phyloP scores from a whole-genome alignment of 2,888 invertebrate genomes.

The Dyspetes luteomarginatus region DNA sequence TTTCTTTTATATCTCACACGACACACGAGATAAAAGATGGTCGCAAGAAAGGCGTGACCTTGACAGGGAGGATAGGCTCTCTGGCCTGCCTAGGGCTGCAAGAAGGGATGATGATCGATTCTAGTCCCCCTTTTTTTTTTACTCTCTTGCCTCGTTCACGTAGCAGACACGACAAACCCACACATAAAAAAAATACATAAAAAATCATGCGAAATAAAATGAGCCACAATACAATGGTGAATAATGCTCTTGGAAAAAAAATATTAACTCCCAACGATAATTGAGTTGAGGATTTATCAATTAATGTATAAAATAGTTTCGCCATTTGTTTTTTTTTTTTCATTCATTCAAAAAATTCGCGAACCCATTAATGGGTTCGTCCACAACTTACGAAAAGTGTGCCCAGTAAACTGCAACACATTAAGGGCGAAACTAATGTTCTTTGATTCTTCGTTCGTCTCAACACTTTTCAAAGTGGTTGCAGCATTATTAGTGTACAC shows the following conservation, averaged over 20 bases:
- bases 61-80: constrained; percentile 47
- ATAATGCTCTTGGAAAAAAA: too few relatives aligned
- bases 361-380: neutral
- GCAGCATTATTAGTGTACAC: neutral
- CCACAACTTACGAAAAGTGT: neutral
- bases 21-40: constrained; percentile 6
- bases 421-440: constrained; percentile 4
- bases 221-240: too few relatives aligned
- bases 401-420: neutral
- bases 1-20: constrained; percentile 24
- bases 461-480: constrained; percentile 13
- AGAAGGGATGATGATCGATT: constrained; percentile 44
- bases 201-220: too few relatives aligned
- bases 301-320: neutral
- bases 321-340: neutral
- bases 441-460: constrained; percentile 21
- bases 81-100: neutral
- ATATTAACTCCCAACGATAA: too few relatives aligned
- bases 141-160: neutral
- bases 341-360: neutral
- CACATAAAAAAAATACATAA: neutral
- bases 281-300: too few relatives aligned
- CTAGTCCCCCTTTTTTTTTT: neutral
- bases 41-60: constrained; percentile 35
- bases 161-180: neutral